Conservation (phyloP, 2,888 invertebrate species). For the Drosophila meridionalis region DNA sequence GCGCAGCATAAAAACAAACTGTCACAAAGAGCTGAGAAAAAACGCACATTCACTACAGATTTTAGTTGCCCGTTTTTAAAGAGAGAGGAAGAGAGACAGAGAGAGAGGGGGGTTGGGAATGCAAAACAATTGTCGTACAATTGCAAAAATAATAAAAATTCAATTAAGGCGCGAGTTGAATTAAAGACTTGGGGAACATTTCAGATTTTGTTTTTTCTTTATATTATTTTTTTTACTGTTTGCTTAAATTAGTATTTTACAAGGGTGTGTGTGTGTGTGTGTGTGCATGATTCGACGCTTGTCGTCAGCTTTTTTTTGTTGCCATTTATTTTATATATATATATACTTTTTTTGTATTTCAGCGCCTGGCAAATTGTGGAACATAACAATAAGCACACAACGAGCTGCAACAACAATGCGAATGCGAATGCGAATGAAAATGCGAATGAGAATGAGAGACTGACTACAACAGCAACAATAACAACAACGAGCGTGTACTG, state of each 20-base stretch:
- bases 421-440: slow-evolving; percentile 14
- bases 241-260: slow-evolving; percentile 40
- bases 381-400: slow-evolving; percentile 66
- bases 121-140: slow-evolving; percentile 51
- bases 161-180: slow-evolving; percentile 55
- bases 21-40: slow-evolving; percentile 13
- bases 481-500: slow-evolving; percentile 40
- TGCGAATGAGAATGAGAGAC: slow-evolving; percentile 21
- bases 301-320: slow-evolving; percentile 32
- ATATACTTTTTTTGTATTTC: slow-evolving; percentile 22
- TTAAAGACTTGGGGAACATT: slow-evolving; percentile 61
- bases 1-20: slow-evolving; percentile 11
- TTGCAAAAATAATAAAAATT: slow-evolving; percentile 58
- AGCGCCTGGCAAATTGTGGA: slow-evolving; percentile 54
- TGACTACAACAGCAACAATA: slow-evolving; percentile 28
- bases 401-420: slow-evolving; percentile 48
- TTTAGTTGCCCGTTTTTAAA: slow-evolving; percentile 13
- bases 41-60: slow-evolving; percentile 16
- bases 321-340: slow-evolving; percentile 12
- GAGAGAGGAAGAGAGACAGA: background rate
- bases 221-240: slow-evolving; percentile 12
- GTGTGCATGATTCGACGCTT: slow-evolving; percentile 30
- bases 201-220: slow-evolving; percentile 35
- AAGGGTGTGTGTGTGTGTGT: slow-evolving; percentile 1
- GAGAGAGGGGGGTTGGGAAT: background rate